phyloP scores from a whole-genome alignment of 1,140 invertebrate genomes.

The Calliphora vicina region DNA sequence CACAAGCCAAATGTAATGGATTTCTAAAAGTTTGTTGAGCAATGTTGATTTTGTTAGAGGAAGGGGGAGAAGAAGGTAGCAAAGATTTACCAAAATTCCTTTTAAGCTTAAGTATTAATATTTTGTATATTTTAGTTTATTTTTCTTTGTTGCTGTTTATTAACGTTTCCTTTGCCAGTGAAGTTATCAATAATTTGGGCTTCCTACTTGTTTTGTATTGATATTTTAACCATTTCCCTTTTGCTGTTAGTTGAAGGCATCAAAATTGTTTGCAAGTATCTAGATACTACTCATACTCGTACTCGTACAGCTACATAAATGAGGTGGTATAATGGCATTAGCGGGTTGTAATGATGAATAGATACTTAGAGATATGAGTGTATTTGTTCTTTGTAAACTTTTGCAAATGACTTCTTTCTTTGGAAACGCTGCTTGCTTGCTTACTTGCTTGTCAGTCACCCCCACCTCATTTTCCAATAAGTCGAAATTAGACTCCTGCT shows the following conservation, averaged over 20 bases:
- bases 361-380: not conserved
- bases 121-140: conserved; percentile 8
- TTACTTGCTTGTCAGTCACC: too few relatives aligned
- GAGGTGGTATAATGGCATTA: conserved; percentile 26
- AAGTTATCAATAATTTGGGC: not conserved
- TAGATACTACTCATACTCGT: not conserved
- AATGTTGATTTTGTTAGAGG: too few relatives aligned
- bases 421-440: not conserved
- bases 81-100: conserved; percentile 3
- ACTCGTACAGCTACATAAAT: not conserved
- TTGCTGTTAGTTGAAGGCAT: not conserved
- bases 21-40: not conserved
- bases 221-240: not conserved
- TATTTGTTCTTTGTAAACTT: not conserved
- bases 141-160: not conserved
- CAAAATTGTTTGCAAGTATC: not conserved
- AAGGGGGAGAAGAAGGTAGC: not conserved
- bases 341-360: conserved; percentile 13
- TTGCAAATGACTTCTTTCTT: not conserved
- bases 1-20: not conserved
- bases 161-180: not conserved
- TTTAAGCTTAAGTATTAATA: not conserved
- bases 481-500: not conserved
- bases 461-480: not conserved
- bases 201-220: not conserved